A percentile compares a stretch with the other conserved stretches of the same genome.
Evolutionary conservation across 2,113 vertebrate species (phyloP).

Genomic region (Ia io): DNA sequence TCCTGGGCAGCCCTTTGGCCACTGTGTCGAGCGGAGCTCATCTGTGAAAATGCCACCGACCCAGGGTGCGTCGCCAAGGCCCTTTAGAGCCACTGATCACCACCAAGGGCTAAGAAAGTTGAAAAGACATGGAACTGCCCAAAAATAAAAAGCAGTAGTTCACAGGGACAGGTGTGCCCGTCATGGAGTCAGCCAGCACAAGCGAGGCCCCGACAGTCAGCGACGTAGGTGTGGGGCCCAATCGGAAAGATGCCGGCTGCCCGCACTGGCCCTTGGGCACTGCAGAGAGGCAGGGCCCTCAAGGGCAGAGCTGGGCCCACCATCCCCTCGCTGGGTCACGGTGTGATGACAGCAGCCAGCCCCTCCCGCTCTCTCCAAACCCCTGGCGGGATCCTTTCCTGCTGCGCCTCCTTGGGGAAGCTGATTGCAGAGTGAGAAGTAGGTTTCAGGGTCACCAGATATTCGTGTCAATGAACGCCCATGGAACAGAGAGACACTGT

Average conservation of each 20-base stretch:
- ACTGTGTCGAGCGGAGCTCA: not conserved
- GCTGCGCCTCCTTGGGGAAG: not conserved
- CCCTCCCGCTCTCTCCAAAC: not conserved
- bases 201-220: fast-evolving
- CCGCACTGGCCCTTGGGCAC: not conserved
- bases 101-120: not conserved
- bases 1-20: not conserved
- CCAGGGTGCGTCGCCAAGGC: not conserved
- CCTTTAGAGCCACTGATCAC: not conserved
- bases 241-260: fast-evolving
- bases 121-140: not conserved
- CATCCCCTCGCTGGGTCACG: fast-evolving
- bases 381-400: fast-evolving
- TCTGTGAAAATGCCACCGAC: not conserved
- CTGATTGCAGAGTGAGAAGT: constrained; percentile 53
- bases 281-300: not conserved
- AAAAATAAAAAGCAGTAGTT: not conserved
- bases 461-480: constrained; percentile 64
- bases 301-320: not conserved
- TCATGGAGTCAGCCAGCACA: not conserved
- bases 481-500: constrained; percentile 36
- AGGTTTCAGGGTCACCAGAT: constrained; percentile 72
- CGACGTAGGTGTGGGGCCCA: fast-evolving
- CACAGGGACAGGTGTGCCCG: not conserved
- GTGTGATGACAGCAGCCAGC: fast-evolving